Percentiles rank a stretch among this genome's conserved stretches.
These are phyloP conservation scores for Sebastes baramenuke DNA, from an alignment of 2,797 vertebrate species.

Conservation along the genomic window DNA sequence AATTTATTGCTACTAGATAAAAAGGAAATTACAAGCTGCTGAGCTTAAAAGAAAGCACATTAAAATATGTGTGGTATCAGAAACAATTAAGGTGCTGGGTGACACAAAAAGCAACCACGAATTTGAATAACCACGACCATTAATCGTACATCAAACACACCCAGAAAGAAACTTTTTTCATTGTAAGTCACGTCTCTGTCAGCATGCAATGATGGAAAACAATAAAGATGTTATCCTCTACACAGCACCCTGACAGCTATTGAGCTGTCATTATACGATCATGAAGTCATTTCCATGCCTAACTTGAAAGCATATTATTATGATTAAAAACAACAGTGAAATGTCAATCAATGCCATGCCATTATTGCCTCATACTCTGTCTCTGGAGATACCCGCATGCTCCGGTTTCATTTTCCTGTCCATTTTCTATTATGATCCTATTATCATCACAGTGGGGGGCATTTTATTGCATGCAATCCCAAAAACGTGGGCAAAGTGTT, in stretches of 20 bases:
- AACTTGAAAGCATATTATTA: conserved; percentile 80
- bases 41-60: conserved; percentile 12
- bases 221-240: conserved; percentile 77
- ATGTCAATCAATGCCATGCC: conserved; percentile 76
- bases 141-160: conserved; percentile 56
- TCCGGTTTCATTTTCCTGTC: conserved; percentile 40
- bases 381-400: conserved; percentile 47
- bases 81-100: conserved; percentile 41
- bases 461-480: conserved; percentile 1
- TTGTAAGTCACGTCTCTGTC: conserved; percentile 66
- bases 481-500: conserved; percentile 13
- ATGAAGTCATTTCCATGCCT: conserved; percentile 76
- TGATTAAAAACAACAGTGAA: conserved; percentile 75
- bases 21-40: conserved; percentile 7
- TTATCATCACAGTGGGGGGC: conserved; percentile 45
- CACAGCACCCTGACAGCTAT: conserved; percentile 72
- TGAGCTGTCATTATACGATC: conserved; percentile 77
- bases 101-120: conserved; percentile 35
- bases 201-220: conserved; percentile 75
- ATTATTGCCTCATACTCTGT: conserved; percentile 67
- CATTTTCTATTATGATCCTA: conserved; percentile 58
- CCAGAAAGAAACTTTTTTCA: conserved; percentile 52
- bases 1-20: neutral
- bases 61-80: conserved; percentile 41
- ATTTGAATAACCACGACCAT: conserved; percentile 56